A percentile compares a stretch with the other conserved stretches of the same genome.
phyloP scores from a whole-genome alignment of 2,113 vertebrate species.

The Malurus cyaneus region DNA sequence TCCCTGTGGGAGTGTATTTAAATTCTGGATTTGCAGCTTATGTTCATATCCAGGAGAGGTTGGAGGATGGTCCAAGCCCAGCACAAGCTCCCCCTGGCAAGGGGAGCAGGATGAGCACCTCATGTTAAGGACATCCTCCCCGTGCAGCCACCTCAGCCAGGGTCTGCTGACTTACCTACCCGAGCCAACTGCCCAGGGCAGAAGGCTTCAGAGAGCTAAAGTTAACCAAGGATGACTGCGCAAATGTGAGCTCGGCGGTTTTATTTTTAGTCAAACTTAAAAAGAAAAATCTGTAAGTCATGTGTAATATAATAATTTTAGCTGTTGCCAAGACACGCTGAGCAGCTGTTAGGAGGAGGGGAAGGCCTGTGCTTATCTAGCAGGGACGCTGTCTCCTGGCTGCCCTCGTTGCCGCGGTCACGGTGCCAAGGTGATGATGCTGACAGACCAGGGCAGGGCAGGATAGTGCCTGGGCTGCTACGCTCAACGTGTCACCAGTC shows the following conservation, averaged over 20 bases:
- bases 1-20: accelerated
- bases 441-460: background rate
- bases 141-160: background rate
- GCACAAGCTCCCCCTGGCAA: accelerated
- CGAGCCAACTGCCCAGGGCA: background rate
- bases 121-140: accelerated
- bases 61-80: background rate
- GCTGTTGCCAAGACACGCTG: conserved; percentile 61
- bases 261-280: conserved; percentile 45
- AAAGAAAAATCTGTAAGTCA: conserved; percentile 47
- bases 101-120: background rate
- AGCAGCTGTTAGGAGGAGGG: conserved; percentile 35
- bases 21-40: background rate
- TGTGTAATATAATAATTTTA: conserved; percentile 69
- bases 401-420: accelerated
- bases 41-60: background rate
- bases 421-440: background rate
- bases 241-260: conserved; percentile 36
- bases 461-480: background rate
- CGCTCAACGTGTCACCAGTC: accelerated
- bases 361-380: background rate
- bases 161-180: conserved; percentile 4
- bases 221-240: conserved; percentile 64
- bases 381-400: background rate
- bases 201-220: background rate